Percentiles rank a stretch among this genome's conserved stretches.
phyloP scores from a whole-genome alignment of 2,113 vertebrate genomes.

The Fregata magnificens region DNA sequence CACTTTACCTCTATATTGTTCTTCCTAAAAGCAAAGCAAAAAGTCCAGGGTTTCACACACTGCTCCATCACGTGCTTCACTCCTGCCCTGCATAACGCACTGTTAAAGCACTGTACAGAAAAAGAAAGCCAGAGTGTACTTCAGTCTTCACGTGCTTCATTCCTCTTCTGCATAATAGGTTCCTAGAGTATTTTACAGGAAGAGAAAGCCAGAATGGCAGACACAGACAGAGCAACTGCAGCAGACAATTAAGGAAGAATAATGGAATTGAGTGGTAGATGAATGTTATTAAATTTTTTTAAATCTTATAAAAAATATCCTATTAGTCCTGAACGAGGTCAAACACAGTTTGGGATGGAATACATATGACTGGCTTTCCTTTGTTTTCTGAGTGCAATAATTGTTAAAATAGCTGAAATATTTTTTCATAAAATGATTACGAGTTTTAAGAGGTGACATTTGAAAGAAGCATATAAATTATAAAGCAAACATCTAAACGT shows the following conservation, averaged over 20 bases:
- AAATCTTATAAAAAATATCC: neutral
- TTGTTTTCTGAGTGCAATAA: constrained; percentile 39
- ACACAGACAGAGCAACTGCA: neutral
- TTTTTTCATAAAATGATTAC: constrained; percentile 60
- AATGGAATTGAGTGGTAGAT: neutral
- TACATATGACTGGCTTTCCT: neutral
- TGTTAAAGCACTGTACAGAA: neutral
- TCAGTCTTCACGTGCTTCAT: neutral
- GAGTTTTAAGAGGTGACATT: constrained; percentile 63
- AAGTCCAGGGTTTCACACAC: neutral
- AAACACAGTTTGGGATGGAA: constrained; percentile 27
- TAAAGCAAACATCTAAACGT: constrained; percentile 52
- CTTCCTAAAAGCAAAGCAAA: neutral
- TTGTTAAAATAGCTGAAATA: constrained; percentile 46
- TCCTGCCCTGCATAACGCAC: neutral
- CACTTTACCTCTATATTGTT: neutral
- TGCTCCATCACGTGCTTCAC: neutral
- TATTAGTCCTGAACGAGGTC: constrained; percentile 7
- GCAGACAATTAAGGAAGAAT: constrained; percentile 1
- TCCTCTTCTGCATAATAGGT: neutral
- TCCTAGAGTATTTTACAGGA: neutral
- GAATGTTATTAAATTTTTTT: neutral
- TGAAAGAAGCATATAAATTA: constrained; percentile 57
- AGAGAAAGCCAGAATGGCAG: neutral
- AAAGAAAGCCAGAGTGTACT: neutral